Evolutionary conservation across 2,113 vertebrate genomes (phyloP), one percentile per base, ranked within the genome.

Genomic region (Cranoglanis bouderius): DNA sequence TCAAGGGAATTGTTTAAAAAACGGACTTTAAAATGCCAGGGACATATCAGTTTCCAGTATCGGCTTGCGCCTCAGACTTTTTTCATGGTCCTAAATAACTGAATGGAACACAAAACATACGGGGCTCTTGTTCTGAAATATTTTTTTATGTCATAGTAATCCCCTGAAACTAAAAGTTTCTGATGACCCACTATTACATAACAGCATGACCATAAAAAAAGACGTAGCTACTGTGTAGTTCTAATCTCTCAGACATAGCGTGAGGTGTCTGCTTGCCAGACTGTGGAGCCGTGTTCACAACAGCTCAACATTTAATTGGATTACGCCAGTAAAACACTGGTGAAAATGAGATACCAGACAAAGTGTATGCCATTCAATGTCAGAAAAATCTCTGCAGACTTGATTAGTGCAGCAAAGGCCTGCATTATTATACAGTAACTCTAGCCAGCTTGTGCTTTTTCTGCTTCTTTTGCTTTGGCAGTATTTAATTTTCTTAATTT

Each of bases 161-260:
- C 6, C 26, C 13, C 12, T n/a, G n/a, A n/a, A 75, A 75, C 2
- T 75, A 26, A 75, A 75, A 75, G 24, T 21, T 75, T 75, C 38
- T 75, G 21, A 10, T 78, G 46, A 6, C 0, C 16, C 14, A 81
- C 49, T 53, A 81, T 53, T 53, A 19, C 16, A 81, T 81, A 81
- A 32, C 77, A 81, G 49, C 49, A 53, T 81, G 75, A 6, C 26
- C 21, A 26, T 24, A 46, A 75, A 75, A 75, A 26, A 18, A 32
- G 46, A n/a, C 53, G 46, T 53, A 32, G 49, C 29, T 81, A 32
- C 77, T 55, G 49, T 81, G 77, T 53, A 32, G 16, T 53, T 78
- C 32, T 90, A 90, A 90, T 91, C 87, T 65, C 18, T 85, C 57
- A 63, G 82, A 77, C 65, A 51, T 49, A 83, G 89, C 65, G 53